Evolutionary conservation across 2,113 vertebrate genomes (phyloP), one percentile per base, ranked within the genome.

Genomic region (Todiramphus chloris): DNA sequence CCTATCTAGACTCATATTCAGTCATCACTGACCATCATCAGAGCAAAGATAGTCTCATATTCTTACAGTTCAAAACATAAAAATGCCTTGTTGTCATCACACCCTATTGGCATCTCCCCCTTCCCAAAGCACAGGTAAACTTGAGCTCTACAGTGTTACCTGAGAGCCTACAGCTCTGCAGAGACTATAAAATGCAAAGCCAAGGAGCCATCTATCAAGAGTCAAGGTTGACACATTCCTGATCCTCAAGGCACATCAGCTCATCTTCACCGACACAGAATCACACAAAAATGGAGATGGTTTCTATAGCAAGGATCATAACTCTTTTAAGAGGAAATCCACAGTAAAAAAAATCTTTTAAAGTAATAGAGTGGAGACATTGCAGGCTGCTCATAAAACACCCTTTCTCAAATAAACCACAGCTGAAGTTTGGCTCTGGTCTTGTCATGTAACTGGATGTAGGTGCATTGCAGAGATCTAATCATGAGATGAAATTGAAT

Each of bases 401-500:
- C 1, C 6, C 33, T 6, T 76, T 78, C 35, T 60, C 27, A 92
- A 93, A 68, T 50, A 81, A 92, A 81, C 48, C 43, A 64, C 13
- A 62, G 56, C 21, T 82, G 35, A 87, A 83, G 53, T 92, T 84
- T 93, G 80, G 35, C 79, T 78, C 69, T 91, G 46, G 58, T 89
- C 48, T 95, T 0, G 0, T 50, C 66, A 25, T 75, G n/a, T 83
- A 76, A 83, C 77, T 69, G 66, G 64, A 74, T 81, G 90, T 78
- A 67, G 68, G 43, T 69, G 62, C 28, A 76, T 76, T 95, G 90
- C 58, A 91, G 48, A 89, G 88, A 84, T 90, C 53, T 81, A 92
- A 93, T 91, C 83, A 79, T 4, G 5, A 96, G 69, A 84, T 69
- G 74, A 93, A 94, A 95, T 70, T 84, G 74, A 93, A 94, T 92